Percentiles rank a stretch among this genome's conserved stretches.
Conservation (phyloP, 2,797 vertebrate species). For the Cephalopachus bancanus region DNA sequence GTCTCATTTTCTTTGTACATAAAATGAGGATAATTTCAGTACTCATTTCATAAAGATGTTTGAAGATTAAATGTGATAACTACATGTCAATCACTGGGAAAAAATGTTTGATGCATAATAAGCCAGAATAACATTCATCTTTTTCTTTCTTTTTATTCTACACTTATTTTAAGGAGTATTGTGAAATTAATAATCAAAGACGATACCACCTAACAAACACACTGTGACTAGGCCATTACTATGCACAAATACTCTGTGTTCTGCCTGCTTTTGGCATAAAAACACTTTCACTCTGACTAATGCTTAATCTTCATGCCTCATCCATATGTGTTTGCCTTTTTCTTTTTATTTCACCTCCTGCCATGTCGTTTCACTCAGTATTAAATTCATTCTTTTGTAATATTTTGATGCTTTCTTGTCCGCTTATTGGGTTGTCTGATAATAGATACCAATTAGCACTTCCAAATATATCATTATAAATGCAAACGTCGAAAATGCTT, state of each 20-base stretch:
- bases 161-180: background rate
- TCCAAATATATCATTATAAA: conserved; percentile 63
- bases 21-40: background rate
- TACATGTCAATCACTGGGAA: conserved; percentile 29
- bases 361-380: conserved; percentile 57
- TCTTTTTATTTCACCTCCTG: conserved; percentile 64
- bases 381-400: conserved; percentile 50
- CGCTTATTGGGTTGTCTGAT: conserved; percentile 36
- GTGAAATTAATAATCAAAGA: conserved; percentile 42
- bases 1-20: background rate
- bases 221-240: background rate
- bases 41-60: background rate
- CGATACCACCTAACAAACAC: background rate
- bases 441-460: conserved; percentile 69
- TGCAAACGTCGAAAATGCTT: conserved; percentile 64
- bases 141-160: background rate
- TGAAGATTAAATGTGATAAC: background rate
- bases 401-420: conserved; percentile 16
- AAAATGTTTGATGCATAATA: background rate
- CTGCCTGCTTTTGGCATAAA: conserved; percentile 5
- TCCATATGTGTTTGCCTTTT: conserved; percentile 43
- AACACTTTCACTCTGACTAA: conserved; percentile 65
- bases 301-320: conserved; percentile 48
- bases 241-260: background rate
- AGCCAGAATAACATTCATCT: background rate